Evolutionary conservation across 2,113 vertebrate genomes (phyloP).

Genomic region (Nothobranchius furzeri): DNA sequence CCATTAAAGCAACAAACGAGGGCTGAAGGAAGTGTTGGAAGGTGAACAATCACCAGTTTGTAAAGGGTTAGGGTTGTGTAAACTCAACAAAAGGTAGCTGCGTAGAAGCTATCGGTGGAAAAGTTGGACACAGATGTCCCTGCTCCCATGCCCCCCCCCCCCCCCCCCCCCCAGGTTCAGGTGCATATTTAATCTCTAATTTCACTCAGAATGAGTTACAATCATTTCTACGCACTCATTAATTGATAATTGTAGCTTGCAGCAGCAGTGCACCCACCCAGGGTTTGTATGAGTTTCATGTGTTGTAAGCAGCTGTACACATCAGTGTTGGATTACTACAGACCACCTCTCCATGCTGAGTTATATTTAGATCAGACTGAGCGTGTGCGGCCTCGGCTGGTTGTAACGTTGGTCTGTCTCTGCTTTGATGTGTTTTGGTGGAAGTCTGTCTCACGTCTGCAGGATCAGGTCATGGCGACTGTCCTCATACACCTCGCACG

Average conservation of each 20-base stretch:
- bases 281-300: no score
- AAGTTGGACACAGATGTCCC: conserved; percentile 21
- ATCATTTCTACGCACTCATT: background rate
- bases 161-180: conserved; percentile 2
- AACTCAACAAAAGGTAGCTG: background rate
- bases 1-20: no score
- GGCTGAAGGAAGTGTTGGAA: no score
- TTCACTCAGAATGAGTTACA: background rate
- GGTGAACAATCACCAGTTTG: no score
- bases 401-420: conserved; percentile 11
- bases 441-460: conserved; percentile 40
- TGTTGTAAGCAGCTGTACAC: background rate
- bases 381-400: conserved; percentile 12
- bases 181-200: conserved; percentile 27
- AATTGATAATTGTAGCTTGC: background rate
- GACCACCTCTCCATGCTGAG: conserved; percentile 11
- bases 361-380: conserved; percentile 52
- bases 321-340: conserved; percentile 33
- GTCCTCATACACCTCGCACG: conserved; percentile 20
- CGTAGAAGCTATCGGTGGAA: background rate
- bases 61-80: no score
- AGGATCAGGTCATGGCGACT: conserved; percentile 42
- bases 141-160: conserved; percentile 17
- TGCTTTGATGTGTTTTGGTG: conserved; percentile 2
- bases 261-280: background rate